Base-by-base conservation (phyloP, 2,888 invertebrate genomes). In the Drosophila melanosoma region DNA sequence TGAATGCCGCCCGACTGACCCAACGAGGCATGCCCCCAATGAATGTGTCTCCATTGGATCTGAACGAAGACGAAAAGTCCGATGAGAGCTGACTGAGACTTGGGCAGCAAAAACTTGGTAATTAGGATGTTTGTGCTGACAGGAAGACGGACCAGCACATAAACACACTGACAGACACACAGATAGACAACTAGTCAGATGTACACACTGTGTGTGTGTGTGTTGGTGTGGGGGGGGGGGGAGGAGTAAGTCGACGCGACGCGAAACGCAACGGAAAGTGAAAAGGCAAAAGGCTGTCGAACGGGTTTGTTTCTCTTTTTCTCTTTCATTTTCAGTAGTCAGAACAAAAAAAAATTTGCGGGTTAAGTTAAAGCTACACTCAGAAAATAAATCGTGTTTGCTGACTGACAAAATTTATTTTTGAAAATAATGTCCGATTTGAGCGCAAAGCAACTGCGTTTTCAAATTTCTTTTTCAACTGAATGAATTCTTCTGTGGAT, bases 61-160 rank as follows among this genome's bases (percentile, higher is more conserved):
- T 62, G 49, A 40, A 42, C 17, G 57, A 36, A 51, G 38, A 48
- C 51, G 26, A 35, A 42, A 40, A 29, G 63, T 59, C 56, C 63
- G 40, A 69, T 60, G 58, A 62, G 74, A 52, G 66, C 56, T 59
- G 65, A 52, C 56, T 59, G 65, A 52, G 80, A 69, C 73, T 76
- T 71, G 69, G 59, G 77, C 70, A 85, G 73, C 69, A 89, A 89
- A 77, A 87, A 89, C 83, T 87, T 87, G 83, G 89, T 89, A 87
- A 87, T 87, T 87, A 87, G 81, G 85, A 89, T 87, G 87, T 87
- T 87, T 87, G 89, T 82, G 84, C 80, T 83, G 84, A 75, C 84
- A 71, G 75, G 67, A 64, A 73, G 83, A 63, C 73, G 62, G 66
- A 63, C 62, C 35, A 35, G 45, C 23, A 52, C 53, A 59, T 48